Conservation (phyloP, 2,113 vertebrate species). For the Bos javanicus region DNA sequence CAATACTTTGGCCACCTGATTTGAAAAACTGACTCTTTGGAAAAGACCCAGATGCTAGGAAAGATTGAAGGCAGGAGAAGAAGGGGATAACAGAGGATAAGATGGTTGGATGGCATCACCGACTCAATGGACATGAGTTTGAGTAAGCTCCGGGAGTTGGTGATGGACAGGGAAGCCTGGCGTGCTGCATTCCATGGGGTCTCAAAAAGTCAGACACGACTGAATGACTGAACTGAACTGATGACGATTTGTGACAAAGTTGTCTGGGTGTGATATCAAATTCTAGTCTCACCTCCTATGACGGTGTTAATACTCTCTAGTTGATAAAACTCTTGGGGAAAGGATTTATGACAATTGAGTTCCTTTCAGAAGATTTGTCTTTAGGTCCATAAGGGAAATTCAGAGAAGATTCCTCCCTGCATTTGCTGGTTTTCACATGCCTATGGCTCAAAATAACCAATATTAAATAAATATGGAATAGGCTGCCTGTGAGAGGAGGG, state of each 20-base stretch:
- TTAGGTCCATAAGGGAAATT: background rate
- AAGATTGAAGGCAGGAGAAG: background rate
- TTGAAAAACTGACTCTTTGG: background rate
- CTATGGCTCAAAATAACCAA: background rate
- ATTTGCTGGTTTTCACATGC: background rate
- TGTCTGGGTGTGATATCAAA: background rate
- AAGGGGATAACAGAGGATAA: background rate
- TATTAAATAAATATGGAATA: background rate
- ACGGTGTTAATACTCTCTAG: background rate
- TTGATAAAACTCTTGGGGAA: background rate
- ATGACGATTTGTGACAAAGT: background rate
- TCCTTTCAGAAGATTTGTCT: background rate
- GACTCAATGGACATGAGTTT: background rate
- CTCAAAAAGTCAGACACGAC: background rate
- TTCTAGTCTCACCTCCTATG: background rate
- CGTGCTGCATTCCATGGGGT: accelerated
- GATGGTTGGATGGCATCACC: background rate
- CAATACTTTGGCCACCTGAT: background rate
- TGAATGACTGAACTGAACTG: background rate
- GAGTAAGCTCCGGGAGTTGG: background rate
- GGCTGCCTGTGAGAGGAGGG: background rate
- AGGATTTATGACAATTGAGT: background rate
- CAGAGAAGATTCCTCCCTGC: background rate
- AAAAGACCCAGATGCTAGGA: background rate
- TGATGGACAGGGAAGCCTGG: background rate